Percentiles rank a stretch among this genome's conserved stretches.
Evolutionary conservation across 2,888 invertebrate genomes (phyloP).

Genomic region (Pachydiplax longipennis): DNA sequence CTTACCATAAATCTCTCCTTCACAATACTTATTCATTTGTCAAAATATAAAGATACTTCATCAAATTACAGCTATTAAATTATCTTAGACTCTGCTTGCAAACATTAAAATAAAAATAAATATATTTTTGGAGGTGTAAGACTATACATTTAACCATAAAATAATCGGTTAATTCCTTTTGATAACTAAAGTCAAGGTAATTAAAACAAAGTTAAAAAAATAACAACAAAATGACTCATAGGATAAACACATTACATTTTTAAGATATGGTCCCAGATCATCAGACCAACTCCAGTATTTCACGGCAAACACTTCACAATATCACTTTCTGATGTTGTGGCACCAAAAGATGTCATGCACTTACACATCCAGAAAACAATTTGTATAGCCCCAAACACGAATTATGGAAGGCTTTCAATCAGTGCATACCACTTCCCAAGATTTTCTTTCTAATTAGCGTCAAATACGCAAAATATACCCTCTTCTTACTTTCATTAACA

Average conservation of each 20-base stretch:
- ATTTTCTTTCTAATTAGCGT: neutral
- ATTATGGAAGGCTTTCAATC: neutral
- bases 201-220: constrained; percentile 20
- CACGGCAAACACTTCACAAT: constrained; percentile 8
- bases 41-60: neutral
- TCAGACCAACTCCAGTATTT: constrained; percentile 28
- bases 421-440: neutral
- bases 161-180: constrained; percentile 14
- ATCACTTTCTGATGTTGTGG: neutral
- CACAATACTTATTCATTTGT: neutral
- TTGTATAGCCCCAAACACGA: constrained; percentile 7
- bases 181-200: neutral
- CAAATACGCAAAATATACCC: neutral
- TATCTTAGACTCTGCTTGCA: neutral
- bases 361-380: neutral
- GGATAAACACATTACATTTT: constrained; percentile 36
- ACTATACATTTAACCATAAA: constrained; percentile 31
- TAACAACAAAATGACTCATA: constrained; percentile 29
- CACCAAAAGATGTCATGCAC: neutral
- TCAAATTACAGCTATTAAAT: neutral
- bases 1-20: neutral
- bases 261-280: constrained; percentile 20
- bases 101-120: constrained; percentile 37
- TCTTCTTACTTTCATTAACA: constrained; percentile 6
- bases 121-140: constrained; percentile 30